Conservation (phyloP, 2,113 vertebrate species). For the Notiomystis cincta region DNA sequence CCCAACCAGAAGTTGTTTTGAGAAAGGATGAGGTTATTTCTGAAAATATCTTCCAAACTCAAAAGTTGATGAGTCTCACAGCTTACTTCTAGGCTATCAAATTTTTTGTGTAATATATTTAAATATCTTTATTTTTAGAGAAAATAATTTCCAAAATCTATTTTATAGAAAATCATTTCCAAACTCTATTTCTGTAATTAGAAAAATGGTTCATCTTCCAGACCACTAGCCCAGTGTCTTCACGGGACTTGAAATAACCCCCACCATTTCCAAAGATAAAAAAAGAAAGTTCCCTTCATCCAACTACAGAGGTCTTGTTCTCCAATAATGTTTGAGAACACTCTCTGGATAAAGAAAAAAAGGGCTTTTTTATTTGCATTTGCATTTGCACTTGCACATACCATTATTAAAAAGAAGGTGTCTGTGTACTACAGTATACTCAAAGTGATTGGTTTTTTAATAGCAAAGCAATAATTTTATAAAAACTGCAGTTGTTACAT, state of each 20-base stretch:
- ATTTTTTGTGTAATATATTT: neutral
- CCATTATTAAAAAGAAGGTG: neutral
- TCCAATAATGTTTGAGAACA: neutral
- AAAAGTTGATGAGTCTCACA: neutral
- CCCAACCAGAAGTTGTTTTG: neutral
- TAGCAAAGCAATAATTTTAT: neutral
- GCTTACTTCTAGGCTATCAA: neutral
- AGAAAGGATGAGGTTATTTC: neutral
- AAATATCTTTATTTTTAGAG: neutral
- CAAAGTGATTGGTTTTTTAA: neutral
- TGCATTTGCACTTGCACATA: neutral
- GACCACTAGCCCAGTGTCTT: neutral
- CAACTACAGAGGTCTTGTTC: neutral
- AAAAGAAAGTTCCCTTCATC: neutral
- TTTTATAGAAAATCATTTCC: neutral
- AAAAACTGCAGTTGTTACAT: neutral
- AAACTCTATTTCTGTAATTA: neutral
- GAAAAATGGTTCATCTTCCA: neutral
- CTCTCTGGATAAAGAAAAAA: neutral
- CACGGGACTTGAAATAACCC: neutral
- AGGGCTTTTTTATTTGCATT: neutral
- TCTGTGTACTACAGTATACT: neutral
- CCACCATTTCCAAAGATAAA: neutral
- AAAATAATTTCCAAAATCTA: neutral
- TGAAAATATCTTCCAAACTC: neutral